Base-by-base conservation (phyloP, 2,113 vertebrate genomes). In the Lepus americanus region DNA sequence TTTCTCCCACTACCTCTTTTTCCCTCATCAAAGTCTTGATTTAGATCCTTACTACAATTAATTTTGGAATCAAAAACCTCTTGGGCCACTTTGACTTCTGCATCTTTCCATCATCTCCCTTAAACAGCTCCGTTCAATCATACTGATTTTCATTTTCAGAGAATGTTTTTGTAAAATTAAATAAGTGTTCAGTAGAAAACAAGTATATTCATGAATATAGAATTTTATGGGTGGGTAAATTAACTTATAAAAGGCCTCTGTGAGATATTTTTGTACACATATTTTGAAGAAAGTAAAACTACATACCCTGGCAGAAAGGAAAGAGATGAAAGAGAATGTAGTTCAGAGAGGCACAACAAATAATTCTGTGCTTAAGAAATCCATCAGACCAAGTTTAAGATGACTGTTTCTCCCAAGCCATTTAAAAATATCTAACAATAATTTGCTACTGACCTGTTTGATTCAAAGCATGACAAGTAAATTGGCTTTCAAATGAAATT, bases 401-500 rank as follows among this genome's bases (percentile, higher is more conserved):
- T 59, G 12, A 87, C 66, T 33, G 82, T 64, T 74, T 77, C 36
- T 92, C 49, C 53, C 25, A 11, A 87, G 36, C 79, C 78, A 81
- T 55, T 88, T 55, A 44, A 94, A 94, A 82, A 83, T 79, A 44
- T 44, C 44, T 44, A 44, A 44, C 44, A 44, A 44, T 8, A 44
- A 44, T 44, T 67, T 93, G 9, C n/a, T 94, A 87, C 79, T 63
- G 27, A 36, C 22, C 82, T 49, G 2, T 73, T 94, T 91, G 69
- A 87, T 70, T 94, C 4, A 95, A 63, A 33, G 74, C 9, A 10
- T 63, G 44, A 89, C 13, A 2, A 94, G 31, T 29, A 93, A 67
- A 44, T 1, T 84, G 6, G 29, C 84, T 95, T 96, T 92, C 27
- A 93, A 89, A 81, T 49, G 73, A 20, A 97, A 94, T 72, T 93